These are phyloP conservation scores for Apotomis betuletana DNA, from an alignment of 2,888 invertebrate genomes.

Conservation along the genomic window DNA sequence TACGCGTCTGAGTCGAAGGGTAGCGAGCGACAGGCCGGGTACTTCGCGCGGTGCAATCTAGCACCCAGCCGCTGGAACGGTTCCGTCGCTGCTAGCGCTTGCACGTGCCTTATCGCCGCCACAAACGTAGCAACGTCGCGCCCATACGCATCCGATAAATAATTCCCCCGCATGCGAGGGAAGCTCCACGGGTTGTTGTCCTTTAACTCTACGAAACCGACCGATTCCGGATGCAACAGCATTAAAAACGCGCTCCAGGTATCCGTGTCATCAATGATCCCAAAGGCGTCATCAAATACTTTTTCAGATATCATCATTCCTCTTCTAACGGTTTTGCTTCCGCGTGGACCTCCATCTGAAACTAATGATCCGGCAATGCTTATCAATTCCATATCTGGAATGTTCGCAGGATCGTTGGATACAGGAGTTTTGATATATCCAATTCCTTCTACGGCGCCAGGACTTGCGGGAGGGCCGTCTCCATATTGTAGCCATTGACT, in stretches of 20 bases:
- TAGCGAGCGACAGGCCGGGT: constrained; percentile 84
- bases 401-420: constrained; percentile 73
- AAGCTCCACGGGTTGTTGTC: constrained; percentile 85
- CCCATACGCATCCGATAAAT: constrained; percentile 80
- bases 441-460: constrained; percentile 85
- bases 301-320: constrained; percentile 77
- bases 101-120: constrained; percentile 81
- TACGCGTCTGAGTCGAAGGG: constrained; percentile 83
- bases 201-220: constrained; percentile 86
- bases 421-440: constrained; percentile 85
- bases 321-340: constrained; percentile 64
- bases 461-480: constrained; percentile 75
- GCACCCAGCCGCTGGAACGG: constrained; percentile 81
- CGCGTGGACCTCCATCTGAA: constrained; percentile 69
- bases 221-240: constrained; percentile 86
- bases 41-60: constrained; percentile 76
- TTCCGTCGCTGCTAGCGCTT: constrained; percentile 73
- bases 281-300: constrained; percentile 72
- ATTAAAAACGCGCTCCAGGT: constrained; percentile 85
- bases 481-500: constrained; percentile 62
- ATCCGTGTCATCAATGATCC: constrained; percentile 67
- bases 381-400: constrained; percentile 89
- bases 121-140: constrained; percentile 86
- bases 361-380: constrained; percentile 81
- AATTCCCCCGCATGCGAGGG: constrained; percentile 87